Evolutionary conservation across 2,888 invertebrate species (phyloP), one percentile per base, ranked within the genome.

Genomic region (Chrysina gloriosa): DNA sequence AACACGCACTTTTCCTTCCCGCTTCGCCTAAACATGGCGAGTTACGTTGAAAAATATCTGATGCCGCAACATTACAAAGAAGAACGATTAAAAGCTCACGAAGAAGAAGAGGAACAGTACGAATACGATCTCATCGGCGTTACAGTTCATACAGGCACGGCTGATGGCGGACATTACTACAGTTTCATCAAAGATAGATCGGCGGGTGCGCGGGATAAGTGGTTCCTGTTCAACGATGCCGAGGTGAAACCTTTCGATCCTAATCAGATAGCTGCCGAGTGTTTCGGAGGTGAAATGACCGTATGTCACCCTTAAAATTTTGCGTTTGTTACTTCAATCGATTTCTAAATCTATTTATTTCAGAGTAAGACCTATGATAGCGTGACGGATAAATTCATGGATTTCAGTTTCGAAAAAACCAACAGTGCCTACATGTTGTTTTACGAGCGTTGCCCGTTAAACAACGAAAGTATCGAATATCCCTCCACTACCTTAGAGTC

Each of bases 371-470:
- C 96, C 0, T 97, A 97, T 80, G 97, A 97, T 81, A 95, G 96
- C 0, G 96, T 96, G 21, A 96, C 96, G 5, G 97, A 97, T 77
- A 97, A 97, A 82, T 97, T 96, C 82, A 93, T 97, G 92, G 97
- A 97, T 82, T 96, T 97, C 80, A 96, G 96, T 77, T 97, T 97
- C 81, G 97, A 97, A 84, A 97, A 97, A 86, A 97, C 97, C 1
- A 97, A 97, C 84, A 96, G 96, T 79, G 97, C 97, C 0, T 97
- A 97, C 83, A 97, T 97, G 97, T 82, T 97, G 75, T 97, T 97
- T 83, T 97, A 97, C 84, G 96, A 97, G 82, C 89, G 95, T 76
- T 91, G 92, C 71, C 87, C 87, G 14, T 50, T 77, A 11, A 72
- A 71, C 11, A 65, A 61, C 16, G 61, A 84, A 80, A 75, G 82